A percentile compares a stretch with the other conserved stretches of the same genome.
Conservation (phyloP, 2,797 vertebrate genomes). For the Poeciliopsis paucimaculata region DNA sequence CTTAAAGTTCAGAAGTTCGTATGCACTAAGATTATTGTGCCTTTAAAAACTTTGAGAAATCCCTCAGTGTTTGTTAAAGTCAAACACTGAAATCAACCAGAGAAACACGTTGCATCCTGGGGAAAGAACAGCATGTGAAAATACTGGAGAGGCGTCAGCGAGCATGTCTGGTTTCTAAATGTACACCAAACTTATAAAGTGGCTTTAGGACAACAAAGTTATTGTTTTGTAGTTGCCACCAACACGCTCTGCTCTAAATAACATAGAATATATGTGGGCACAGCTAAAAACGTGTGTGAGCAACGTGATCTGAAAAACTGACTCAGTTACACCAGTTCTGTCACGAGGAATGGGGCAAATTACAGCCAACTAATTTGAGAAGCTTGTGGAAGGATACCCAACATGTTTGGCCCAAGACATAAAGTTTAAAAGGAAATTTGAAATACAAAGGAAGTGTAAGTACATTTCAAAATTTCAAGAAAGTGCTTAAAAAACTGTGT, state of each 20-base stretch:
- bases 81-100: not conserved
- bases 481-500: not conserved
- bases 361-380: not conserved
- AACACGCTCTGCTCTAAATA: not conserved
- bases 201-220: not conserved
- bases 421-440: not conserved
- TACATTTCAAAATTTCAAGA: not conserved
- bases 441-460: not conserved
- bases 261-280: not conserved
- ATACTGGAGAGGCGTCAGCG: not conserved
- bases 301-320: not conserved
- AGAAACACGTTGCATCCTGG: not conserved
- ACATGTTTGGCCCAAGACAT: not conserved
- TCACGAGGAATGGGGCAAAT: not conserved
- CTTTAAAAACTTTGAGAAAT: not conserved
- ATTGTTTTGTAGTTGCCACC: not conserved
- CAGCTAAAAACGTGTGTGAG: not conserved
- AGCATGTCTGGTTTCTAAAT: not conserved
- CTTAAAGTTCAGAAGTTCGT: not conserved
- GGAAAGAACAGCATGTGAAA: not conserved
- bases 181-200: not conserved
- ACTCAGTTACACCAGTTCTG: not conserved
- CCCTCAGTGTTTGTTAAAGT: not conserved
- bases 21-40: not conserved
- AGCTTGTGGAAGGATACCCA: not conserved